phyloP scores from a whole-genome alignment of 2,797 vertebrate genomes.

The Chiroxiphia lanceolata region DNA sequence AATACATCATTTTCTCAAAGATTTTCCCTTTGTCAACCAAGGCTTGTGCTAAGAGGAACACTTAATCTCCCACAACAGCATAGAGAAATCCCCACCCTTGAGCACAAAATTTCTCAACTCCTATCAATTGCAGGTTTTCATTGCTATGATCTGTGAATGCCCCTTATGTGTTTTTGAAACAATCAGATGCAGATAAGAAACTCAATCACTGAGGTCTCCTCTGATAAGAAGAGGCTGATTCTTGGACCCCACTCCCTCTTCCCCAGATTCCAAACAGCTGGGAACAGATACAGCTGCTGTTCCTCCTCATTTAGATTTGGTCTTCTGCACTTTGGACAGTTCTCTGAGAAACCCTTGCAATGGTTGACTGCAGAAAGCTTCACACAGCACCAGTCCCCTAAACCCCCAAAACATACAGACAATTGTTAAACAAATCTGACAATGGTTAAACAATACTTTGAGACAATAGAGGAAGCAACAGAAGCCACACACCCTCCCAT shows the following conservation, averaged over 20 bases:
- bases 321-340: background rate
- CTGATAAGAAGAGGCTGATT: background rate
- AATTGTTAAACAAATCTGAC: background rate
- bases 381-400: background rate
- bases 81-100: background rate
- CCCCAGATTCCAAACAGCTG: background rate
- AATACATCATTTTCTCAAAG: background rate
- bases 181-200: background rate
- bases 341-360: background rate
- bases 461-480: background rate
- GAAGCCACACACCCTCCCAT: background rate
- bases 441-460: background rate
- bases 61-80: background rate
- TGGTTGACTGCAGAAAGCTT: background rate
- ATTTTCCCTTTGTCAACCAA: background rate
- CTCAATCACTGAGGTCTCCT: background rate
- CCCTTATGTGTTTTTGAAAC: background rate
- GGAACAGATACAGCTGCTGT: background rate
- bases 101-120: background rate
- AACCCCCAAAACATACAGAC: background rate
- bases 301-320: background rate
- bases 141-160: background rate
- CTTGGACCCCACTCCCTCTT: background rate
- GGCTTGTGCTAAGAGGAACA: background rate
- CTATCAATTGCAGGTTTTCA: background rate